phyloP scores from a whole-genome alignment of 2,888 invertebrate genomes.

The Heterodera filipjevi region DNA sequence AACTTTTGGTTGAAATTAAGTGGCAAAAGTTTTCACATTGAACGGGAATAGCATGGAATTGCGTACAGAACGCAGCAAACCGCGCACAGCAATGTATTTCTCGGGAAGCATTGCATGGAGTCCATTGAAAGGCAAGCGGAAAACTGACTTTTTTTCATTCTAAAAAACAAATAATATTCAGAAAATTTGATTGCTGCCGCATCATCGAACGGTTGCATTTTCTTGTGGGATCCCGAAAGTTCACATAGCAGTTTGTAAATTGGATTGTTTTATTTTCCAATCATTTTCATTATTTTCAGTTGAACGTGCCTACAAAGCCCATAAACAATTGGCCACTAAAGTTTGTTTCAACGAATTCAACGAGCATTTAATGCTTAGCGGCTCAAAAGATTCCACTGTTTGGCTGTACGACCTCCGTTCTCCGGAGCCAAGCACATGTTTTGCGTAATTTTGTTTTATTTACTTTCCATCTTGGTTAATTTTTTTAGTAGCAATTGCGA shows the following conservation, averaged over 20 bases:
- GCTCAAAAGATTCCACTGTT: constrained; percentile 43
- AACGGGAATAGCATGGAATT: constrained; percentile 33
- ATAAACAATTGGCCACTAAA: constrained; percentile 46
- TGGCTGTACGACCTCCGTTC: constrained; percentile 35
- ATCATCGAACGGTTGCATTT: constrained; percentile 39
- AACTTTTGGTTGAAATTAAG: constrained; percentile 27
- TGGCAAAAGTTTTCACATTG: constrained; percentile 41
- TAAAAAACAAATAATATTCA: constrained; percentile 26
- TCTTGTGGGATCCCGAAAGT: constrained; percentile 38
- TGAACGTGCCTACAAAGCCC: constrained; percentile 35
- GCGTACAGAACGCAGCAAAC: constrained; percentile 30
- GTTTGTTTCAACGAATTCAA: constrained; percentile 46
- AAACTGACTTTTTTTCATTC: no score
- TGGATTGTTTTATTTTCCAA: not conserved
- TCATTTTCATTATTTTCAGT: constrained; percentile 14
- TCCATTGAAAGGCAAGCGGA: constrained; percentile 25
- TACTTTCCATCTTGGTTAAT: not conserved
- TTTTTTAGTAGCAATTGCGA: constrained; percentile 29
- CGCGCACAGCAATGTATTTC: constrained; percentile 41
- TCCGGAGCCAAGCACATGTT: constrained; percentile 29
- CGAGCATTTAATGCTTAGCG: constrained; percentile 40
- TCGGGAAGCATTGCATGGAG: constrained; percentile 45
- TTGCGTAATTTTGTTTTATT: constrained; percentile 25
- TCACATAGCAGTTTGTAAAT: constrained; percentile 18
- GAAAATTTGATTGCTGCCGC: constrained; percentile 41